Percentiles rank a stretch among this genome's conserved stretches.
phyloP scores from a whole-genome alignment of 2,888 invertebrate genomes.

The Gymnosoma rotundatum region DNA sequence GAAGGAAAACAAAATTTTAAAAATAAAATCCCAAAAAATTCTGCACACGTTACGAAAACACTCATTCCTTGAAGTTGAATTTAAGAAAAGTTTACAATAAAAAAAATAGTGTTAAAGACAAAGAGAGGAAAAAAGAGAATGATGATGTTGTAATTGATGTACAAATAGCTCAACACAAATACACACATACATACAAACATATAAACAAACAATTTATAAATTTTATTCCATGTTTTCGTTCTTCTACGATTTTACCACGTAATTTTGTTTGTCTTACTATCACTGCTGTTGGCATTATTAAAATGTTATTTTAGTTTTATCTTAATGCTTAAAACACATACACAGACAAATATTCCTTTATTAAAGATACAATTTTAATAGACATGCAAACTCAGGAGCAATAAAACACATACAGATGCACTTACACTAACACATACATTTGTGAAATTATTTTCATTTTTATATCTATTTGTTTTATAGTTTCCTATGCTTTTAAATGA shows the following conservation, averaged over 20 bases:
- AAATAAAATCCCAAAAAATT: neutral
- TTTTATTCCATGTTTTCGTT: neutral
- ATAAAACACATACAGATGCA: neutral
- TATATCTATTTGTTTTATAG: neutral
- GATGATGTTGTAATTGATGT: constrained; percentile 11
- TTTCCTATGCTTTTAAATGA: neutral
- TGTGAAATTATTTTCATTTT: too few species aligned
- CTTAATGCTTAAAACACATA: neutral
- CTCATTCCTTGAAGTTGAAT: neutral
- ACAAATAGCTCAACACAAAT: constrained; percentile 4
- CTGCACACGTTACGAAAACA: neutral
- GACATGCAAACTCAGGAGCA: constrained; percentile 18
- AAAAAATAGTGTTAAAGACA: constrained; percentile 39
- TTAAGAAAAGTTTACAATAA: neutral
- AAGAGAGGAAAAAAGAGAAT: neutral
- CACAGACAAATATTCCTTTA: neutral
- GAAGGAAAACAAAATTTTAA: neutral
- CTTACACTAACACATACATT: neutral
- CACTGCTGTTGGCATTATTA: constrained; percentile 24
- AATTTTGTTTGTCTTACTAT: constrained; percentile 6
- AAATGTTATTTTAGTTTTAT: constrained; percentile 30
- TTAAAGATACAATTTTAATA: neutral
- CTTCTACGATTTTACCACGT: neutral
- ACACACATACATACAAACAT: neutral
- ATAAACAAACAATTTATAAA: neutral